Percentiles rank a stretch among this genome's conserved stretches.
These are phyloP conservation scores for Eretmochelys imbricata DNA, from an alignment of 2,113 vertebrate species.

Conservation along the genomic window DNA sequence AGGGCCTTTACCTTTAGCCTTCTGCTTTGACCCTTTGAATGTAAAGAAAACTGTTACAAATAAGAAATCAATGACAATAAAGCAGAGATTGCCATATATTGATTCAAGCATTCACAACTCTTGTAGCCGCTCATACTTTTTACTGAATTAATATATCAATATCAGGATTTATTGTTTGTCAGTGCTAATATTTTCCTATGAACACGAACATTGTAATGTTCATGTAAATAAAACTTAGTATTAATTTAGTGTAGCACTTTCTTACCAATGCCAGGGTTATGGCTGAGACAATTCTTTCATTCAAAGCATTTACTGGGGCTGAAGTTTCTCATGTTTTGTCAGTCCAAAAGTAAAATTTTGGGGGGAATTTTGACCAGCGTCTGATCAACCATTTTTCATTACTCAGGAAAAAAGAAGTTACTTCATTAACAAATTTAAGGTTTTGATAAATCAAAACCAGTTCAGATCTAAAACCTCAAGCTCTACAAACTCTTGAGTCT, in stretches of 20 bases:
- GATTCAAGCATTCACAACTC: no score
- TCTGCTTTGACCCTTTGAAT: background rate
- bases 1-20: background rate
- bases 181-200: no score
- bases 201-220: no score
- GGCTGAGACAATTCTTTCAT: no score
- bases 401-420: background rate
- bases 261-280: no score
- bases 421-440: background rate
- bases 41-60: background rate
- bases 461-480: no score
- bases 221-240: background rate
- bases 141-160: no score
- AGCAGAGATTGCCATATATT: background rate
- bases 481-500: background rate
- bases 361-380: background rate
- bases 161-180: no score
- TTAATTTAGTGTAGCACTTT: background rate
- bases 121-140: no score
- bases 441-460: background rate
- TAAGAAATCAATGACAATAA: background rate
- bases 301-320: no score
- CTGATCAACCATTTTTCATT: background rate
- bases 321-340: no score
- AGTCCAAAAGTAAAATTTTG: background rate